Evolutionary conservation across 1,140 invertebrate genomes (phyloP).

Genomic region (Trichonephila clavata): DNA sequence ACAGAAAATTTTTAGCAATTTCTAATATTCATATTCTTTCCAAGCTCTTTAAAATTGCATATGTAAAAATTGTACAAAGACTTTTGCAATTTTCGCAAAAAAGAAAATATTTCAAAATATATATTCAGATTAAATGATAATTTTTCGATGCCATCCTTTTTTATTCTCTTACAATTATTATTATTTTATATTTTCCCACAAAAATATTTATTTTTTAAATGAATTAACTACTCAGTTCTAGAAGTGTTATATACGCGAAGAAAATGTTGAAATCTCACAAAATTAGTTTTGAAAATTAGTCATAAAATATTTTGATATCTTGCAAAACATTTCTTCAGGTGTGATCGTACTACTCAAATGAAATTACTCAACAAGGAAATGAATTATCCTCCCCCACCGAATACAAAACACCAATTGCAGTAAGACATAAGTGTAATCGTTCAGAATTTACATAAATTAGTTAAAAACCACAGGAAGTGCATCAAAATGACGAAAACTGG

Average conservation of each 20-base stretch:
- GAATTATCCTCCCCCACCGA: neutral
- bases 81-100: neutral
- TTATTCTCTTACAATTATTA: too few relatives aligned
- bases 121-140: too few relatives aligned
- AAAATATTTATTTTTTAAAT: too few relatives aligned
- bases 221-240: too few relatives aligned
- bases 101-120: too few relatives aligned
- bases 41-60: neutral
- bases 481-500: neutral
- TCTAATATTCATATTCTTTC: too few relatives aligned
- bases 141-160: too few relatives aligned
- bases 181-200: too few relatives aligned
- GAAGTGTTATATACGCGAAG: too few relatives aligned
- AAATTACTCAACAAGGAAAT: neutral
- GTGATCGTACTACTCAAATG: neutral
- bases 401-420: neutral
- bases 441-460: conserved; percentile 21
- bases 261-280: too few relatives aligned
- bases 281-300: neutral
- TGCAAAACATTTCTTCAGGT: neutral
- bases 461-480: neutral
- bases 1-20: too few relatives aligned
- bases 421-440: neutral
- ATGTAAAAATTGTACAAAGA: neutral
- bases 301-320: neutral